A percentile compares a stretch with the other conserved stretches of the same genome.
These are phyloP conservation scores for Philaethria dido DNA, from an alignment of 2,888 invertebrate genomes.

Conservation along the genomic window DNA sequence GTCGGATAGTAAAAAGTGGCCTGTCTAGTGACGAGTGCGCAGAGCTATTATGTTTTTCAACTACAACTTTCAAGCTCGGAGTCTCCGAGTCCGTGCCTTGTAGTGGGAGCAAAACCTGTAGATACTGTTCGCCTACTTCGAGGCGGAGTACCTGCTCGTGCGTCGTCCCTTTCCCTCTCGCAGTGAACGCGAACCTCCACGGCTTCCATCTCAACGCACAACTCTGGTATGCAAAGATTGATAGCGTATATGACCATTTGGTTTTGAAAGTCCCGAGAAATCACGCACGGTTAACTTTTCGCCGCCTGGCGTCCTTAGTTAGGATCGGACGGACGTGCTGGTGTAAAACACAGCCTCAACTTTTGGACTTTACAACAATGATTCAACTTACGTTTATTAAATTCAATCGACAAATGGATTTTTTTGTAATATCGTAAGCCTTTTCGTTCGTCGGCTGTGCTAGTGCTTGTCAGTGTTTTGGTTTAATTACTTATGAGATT, in stretches of 20 bases:
- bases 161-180: conserved; percentile 75
- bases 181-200: conserved; percentile 53
- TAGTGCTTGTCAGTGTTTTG: conserved; percentile 53
- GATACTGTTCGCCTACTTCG: conserved; percentile 78
- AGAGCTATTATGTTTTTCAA: conserved; percentile 67
- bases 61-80: conserved; percentile 72
- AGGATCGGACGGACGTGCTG: conserved; percentile 68
- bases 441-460: conserved; percentile 56
- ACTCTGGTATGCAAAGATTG: conserved; percentile 84
- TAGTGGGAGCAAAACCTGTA: conserved; percentile 84
- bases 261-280: conserved; percentile 81
- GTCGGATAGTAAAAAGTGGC: conserved; percentile 47
- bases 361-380: conserved; percentile 47
- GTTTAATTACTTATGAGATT: conserved; percentile 39
- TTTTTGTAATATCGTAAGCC: conserved; percentile 47
- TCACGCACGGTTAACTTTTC: conserved; percentile 83
- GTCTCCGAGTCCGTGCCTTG: conserved; percentile 76
- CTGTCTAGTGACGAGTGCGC: conserved; percentile 56
- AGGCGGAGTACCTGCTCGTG: conserved; percentile 73
- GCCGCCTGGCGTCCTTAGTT: conserved; percentile 81
- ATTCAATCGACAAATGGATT: conserved; percentile 54
- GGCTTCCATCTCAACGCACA: conserved; percentile 74
- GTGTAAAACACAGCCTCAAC: conserved; percentile 52
- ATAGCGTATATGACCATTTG: conserved; percentile 84
- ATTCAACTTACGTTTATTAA: conserved; percentile 32